Base-by-base conservation (phyloP, 2,888 invertebrate genomes). In the Eupithecia subfuscata region DNA sequence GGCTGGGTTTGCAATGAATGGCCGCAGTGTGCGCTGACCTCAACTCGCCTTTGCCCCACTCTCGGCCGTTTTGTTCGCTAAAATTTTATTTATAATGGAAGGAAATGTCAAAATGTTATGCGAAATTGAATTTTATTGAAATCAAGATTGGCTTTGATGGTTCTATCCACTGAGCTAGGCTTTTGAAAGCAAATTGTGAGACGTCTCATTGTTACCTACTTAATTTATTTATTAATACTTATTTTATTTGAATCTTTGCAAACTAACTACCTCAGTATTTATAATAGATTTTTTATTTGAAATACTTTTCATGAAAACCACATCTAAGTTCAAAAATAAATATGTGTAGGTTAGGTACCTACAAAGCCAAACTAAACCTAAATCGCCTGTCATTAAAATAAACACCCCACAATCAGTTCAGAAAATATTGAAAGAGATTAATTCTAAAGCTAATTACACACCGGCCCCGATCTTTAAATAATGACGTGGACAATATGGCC, bases 401-500 rank as follows among this genome's bases (percentile, higher is more conserved):
- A 67, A 64, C 60, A 64, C 67, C 75, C 78, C 78, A 70, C 65
- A 76, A 75, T 70, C 75, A 74, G 74, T 64, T 48, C 43, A 48
- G 25, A 77, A 83, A 83, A 81, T 79, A 82, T 82, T 80, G 80
- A 82, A 83, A 82, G 82, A 81, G 82, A 85, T 86, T 83, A 85
- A 84, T 84, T 83, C 79, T 84, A 84, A 87, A 84, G 85, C 85
- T 88, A 88, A 89, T 89, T 88, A 86, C 84, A 81, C 79, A 79
- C 79, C 79, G 82, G 81, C 81, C 84, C 75, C 83, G 83, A 88
- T 87, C 79, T 79, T 82, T 82, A 84, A 84, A 86, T 89, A 88
- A 89, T 86, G 88, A 86, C 84, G 83, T 80, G 82, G 82, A 84
- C 85, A 87, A 84, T 83, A 85, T 85, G 87, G 83, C 84, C 77